Conservation (phyloP, 2,888 invertebrate genomes). For the Tuta absoluta region DNA sequence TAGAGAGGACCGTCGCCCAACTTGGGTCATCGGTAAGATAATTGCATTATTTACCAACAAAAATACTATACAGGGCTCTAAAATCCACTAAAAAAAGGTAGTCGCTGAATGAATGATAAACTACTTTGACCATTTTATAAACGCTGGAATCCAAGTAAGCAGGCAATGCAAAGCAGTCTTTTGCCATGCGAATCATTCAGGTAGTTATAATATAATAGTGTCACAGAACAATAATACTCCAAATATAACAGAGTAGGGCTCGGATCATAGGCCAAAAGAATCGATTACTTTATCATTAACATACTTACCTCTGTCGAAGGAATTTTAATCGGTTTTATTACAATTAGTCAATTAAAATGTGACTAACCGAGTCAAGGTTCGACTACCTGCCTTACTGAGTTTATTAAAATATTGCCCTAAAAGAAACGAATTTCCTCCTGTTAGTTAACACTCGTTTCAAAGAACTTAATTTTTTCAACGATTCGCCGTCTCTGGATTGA, state of each 20-base stretch:
- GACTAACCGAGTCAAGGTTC: background rate
- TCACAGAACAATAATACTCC: background rate
- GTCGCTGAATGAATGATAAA: no score
- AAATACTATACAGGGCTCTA: no score
- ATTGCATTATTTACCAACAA: no score
- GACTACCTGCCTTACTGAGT: background rate
- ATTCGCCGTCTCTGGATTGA: no score
- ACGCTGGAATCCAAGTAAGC: no score
- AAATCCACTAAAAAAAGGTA: no score
- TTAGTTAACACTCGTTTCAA: background rate
- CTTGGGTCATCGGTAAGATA: slow-evolving; percentile 81
- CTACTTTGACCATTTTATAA: no score
- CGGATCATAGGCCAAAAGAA: background rate
- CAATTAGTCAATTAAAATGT: background rate
- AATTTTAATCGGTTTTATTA: background rate
- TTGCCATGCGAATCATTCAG: no score
- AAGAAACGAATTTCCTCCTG: background rate
- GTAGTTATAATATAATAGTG: background rate
- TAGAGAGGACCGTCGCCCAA: slow-evolving; percentile 80
- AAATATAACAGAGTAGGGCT: background rate
- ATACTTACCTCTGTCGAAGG: background rate
- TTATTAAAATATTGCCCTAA: background rate
- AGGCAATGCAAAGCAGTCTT: no score
- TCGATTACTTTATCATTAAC: background rate
- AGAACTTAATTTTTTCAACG: background rate